phyloP scores from a whole-genome alignment of 2,888 invertebrate species.

The Liopterus haemorrhoidalis region DNA sequence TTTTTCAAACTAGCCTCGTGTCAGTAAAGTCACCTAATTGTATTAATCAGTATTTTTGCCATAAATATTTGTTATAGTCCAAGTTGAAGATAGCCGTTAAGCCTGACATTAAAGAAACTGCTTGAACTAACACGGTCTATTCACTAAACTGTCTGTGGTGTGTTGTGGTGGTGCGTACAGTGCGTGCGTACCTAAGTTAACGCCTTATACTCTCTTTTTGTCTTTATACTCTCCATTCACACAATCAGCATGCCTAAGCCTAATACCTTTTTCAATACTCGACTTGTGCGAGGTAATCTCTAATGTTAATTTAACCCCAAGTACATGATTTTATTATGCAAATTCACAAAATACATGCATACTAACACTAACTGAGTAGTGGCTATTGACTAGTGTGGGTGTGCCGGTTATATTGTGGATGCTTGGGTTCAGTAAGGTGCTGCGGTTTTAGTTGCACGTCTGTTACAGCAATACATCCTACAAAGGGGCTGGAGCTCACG shows the following conservation, averaged over 20 bases:
- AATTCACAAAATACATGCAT: background rate
- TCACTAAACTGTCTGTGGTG: conserved; percentile 38
- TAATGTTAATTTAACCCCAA: background rate
- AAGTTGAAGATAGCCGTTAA: no score
- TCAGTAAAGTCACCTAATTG: no score
- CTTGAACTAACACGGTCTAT: conserved; percentile 11
- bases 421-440: conserved; percentile 12
- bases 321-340: background rate
- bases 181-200: conserved; percentile 37
- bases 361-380: background rate
- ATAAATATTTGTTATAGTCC: no score
- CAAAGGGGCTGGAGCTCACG: conserved; percentile 50
- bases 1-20: no score
- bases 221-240: background rate
- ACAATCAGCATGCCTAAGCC: background rate
- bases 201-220: no score
- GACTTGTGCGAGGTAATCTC: background rate
- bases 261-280: background rate
- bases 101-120: conserved; percentile 5
- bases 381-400: background rate
- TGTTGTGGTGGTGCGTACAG: conserved; percentile 46
- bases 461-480: conserved; percentile 45
- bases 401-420: conserved; percentile 4
- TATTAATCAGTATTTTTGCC: no score
- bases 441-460: no score